Evolutionary conservation across 2,888 invertebrate genomes (phyloP), one percentile per base, ranked within the genome.

Genomic region (Nasonia oneida): DNA sequence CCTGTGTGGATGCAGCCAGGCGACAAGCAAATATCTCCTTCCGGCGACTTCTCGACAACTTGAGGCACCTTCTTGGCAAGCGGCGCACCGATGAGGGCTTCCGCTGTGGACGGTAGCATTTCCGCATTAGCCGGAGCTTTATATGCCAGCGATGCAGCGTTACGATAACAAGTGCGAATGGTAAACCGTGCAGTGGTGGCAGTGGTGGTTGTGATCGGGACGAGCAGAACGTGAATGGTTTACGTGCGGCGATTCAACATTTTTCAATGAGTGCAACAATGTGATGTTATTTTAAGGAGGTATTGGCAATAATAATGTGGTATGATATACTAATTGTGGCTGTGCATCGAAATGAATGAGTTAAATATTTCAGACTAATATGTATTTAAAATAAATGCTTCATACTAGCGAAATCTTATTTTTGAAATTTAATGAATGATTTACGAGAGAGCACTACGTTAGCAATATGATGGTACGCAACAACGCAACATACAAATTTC

Each of bases 1-100:
- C 96, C 96, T 90, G 97, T 96, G 91, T 97, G 96, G 80, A 98
- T 95, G 94, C 98, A 98, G 89, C 97, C 98, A 14, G 96, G 94
- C 0, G 95, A 95, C 85, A 96, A 94, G 93, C 98, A 98, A 23
- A 97, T 92, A 23, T 94, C 92, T 12, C 94, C 92, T 15, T 93
- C 92, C 1, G 92, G 91, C 0, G 90, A 90, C 29, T 89, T 89
- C 87, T 91, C 93, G 87, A 89, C 85, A 29, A 91, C 88, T 3
- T 89, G 90, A 37, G 89, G 88, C 10, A 84, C 18, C 80, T 87
- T 77, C 86, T 87, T 89, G 33, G 88, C 50, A 61, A 81, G 18
- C 39, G 87, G 80, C 47, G 86, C 87, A 79, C 90, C 89, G 82
- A 89, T 90, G 64, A 92, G 89, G 61, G 92, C 91, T 87, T 91